Base-by-base conservation (phyloP, 2,797 vertebrate genomes). In the Sandelia bainsii region DNA sequence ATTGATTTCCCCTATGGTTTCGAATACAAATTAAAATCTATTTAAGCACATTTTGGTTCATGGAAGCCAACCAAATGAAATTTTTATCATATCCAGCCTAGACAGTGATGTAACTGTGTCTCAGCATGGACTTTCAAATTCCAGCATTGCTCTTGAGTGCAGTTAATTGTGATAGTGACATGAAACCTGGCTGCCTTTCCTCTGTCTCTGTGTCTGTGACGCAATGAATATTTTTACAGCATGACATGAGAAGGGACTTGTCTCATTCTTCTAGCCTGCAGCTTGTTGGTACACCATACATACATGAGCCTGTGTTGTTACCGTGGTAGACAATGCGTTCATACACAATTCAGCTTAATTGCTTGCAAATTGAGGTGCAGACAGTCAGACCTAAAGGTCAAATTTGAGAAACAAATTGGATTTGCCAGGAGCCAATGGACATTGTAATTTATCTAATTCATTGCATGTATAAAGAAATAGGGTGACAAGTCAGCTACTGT, bases 341-440 rank as follows among this genome's bases (percentile, higher is more conserved):
- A 62, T 50, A 57, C 48, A 50, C 68, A 75, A 79, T 71, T 72
- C 67, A 54, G 45, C 70, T 56, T 72, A 67, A 84, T 73, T 72
- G 77, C 64, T 60, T 74, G 62, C 76, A 81, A 83, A 76, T 86
- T 79, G 65, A 53, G 75, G 19, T 20, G 46, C 22, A 19, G 60
- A 76, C 63, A 57, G 72, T 62, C 48, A n/a, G 29, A 69, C 60
- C 32, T 59, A 76, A 86, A 86, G 87, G 78, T 84, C 78, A 83
- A 6, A 73, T 67, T 66, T 77, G 50, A 87, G 63, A 81, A 67
- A 77, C 75, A 82, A 84, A 90, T 85, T 84, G 78, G 61, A 83
- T 86, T 83, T 80, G 50, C 66, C 48, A 58, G 66, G n/a, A 68
- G 17, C 67, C 77, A 80, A 72, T 63, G 16, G 50, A 75, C 56